Base-by-base conservation (phyloP, 2,888 invertebrate genomes). In the Lochmaea crataegi region DNA sequence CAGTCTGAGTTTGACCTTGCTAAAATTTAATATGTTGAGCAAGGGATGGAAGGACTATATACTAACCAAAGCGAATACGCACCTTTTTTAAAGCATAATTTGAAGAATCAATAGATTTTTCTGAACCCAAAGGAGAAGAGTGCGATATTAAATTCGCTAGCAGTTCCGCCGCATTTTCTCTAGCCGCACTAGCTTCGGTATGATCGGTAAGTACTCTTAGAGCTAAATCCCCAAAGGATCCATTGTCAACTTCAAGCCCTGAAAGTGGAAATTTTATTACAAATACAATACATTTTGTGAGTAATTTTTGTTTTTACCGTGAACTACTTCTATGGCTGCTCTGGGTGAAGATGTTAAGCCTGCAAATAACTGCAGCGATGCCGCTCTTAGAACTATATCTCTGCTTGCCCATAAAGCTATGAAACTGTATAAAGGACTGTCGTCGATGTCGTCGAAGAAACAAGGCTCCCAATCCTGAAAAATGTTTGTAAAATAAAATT, bases 91-190 rank as follows among this genome's bases (percentile, higher is more conserved):
- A 53, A 32, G 75, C 65, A 41, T 48, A 67, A 56, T 68, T 38
- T 60, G 18, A 51, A 11, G 58, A 61, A 53, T 71, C 26, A 64
- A 72, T 32, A 68, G 75, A 57, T 73, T 76, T 63, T 72, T 73
- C 65, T 72, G 64, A 65, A 68, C 67, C 45, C 42, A 75, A 53
- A 9, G 76, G 74, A 16, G 72, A 45, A 14, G 66, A 64, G 77
- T 85, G 84, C 45, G 82, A 82, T 38, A 78, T 80, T 61, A 90
- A 83, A 84, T 90, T 89, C 11, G 87, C 85, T 51, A 90, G 83
- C 14, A 90, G 84, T 32, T 86, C 83, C n/a, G 89, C 89, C 12
- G 90, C 89, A 80, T 90, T 88, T 82, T 90, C 90, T 74, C 88
- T 85, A 0, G 90, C 89, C 53, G 90, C 83, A 77, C 87, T 88